Base-by-base conservation (phyloP, 2,113 vertebrate species). In the Aphelocoma coerulescens region DNA sequence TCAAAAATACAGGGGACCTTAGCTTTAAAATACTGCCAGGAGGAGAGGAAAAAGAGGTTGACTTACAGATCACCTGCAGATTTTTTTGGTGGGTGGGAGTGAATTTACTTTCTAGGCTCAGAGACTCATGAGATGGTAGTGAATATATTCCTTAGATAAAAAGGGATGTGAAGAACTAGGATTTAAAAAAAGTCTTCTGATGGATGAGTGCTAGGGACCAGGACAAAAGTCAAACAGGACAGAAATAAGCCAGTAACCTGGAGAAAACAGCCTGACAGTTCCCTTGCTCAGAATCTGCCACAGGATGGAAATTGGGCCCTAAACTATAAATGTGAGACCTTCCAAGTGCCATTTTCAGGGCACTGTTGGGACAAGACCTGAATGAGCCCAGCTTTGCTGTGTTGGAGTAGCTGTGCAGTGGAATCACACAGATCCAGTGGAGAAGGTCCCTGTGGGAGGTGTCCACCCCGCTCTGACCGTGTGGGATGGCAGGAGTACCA, bases 401-500 rank as follows among this genome's bases (percentile, higher is more conserved):
- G 18, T 3, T 3, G 13, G 6, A 41, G 32, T 19, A 37, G 41
- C 22, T 77, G 43, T 67, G 49, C 61, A 24, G 21, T 16, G 49
- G 39, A 61, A 49, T 24, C 4, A 7, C 72, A 28, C 17, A 27
- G 48, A 26, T 28, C 22, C 81, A 77, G 39, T 2, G 8, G 22
- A 48, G n/a, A 54, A 44, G 35, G 22, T 52, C 30, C 72, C 55
- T 54, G 4, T 54, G 4, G 48, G 24, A 57, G 28, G 11, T 10
- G 11, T 26, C 41, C 24, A 4, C 32, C 13, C 75, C 6, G 16
- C 26, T 46, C 61, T 27, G 30, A 33, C 10, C 37, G 43, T 41
- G 32, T 3, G 3, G 21, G 4, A 33, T 2, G 1, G 19, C 46
- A 49, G 46, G 24, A 44, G 24, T 39, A 10, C 18, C 0, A 0